These are phyloP conservation scores for Limnothrissa miodon DNA, from an alignment of 2,113 vertebrate species.

Conservation along the genomic window DNA sequence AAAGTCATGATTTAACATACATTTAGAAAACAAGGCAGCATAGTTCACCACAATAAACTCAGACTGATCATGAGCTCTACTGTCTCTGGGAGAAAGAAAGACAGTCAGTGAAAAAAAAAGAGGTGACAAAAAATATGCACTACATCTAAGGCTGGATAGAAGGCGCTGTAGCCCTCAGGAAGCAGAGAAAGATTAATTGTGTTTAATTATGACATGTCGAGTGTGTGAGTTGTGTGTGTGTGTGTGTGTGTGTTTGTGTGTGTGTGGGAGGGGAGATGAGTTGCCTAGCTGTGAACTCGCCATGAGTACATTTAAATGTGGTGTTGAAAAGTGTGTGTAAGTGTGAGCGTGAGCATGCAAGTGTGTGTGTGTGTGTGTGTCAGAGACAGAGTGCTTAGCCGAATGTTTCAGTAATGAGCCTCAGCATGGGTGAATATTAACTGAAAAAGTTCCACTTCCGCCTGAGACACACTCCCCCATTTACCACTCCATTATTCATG, in stretches of 20 bases:
- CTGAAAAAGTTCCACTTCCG: slow-evolving; percentile 22
- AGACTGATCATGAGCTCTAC: background rate
- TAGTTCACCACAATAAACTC: background rate
- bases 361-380: slow-evolving; percentile 20
- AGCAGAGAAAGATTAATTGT: background rate
- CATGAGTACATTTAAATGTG: background rate
- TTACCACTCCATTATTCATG: slow-evolving; percentile 33
- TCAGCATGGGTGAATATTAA: background rate
- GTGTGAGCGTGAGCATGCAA: background rate
- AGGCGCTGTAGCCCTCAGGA: slow-evolving; percentile 30
- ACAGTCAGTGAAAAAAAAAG: slow-evolving; percentile 6
- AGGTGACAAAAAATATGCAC: slow-evolving; percentile 21
- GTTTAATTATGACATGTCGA: background rate
- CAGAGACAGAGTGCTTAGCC: slow-evolving; percentile 7
- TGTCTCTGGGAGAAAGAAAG: background rate
- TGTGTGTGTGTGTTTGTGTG: background rate
- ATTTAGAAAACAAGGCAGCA: slow-evolving; percentile 25
- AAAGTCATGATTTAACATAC: slow-evolving; percentile 34
- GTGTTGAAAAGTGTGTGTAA: background rate
- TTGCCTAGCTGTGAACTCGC: background rate
- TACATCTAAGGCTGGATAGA: slow-evolving; percentile 32
- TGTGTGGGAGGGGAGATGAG: background rate
- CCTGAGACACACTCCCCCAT: slow-evolving; percentile 21
- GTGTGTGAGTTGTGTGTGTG: background rate
- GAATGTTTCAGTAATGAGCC: slow-evolving; percentile 1